Conservation (phyloP, 2,797 vertebrate species). For the Cercopithecus petaurista region DNA sequence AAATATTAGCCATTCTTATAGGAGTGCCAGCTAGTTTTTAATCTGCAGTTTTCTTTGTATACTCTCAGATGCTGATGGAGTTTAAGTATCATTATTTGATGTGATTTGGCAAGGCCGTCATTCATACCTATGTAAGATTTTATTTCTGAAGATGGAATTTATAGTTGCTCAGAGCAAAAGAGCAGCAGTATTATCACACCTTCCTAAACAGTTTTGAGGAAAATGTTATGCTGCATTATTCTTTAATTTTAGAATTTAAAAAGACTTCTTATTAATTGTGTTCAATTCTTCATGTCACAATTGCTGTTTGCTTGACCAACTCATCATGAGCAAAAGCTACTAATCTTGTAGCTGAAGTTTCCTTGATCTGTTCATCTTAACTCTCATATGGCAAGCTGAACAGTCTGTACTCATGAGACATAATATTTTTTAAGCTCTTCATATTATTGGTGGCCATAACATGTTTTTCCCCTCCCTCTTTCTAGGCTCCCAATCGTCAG, state of each 20-base stretch:
- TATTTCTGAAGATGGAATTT: neutral
- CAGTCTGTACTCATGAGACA: neutral
- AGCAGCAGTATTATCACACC: no score
- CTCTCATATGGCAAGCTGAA: neutral
- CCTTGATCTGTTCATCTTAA: neutral
- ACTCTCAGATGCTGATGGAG: neutral
- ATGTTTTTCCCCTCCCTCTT: neutral
- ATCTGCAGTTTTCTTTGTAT: neutral
- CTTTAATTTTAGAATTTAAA: neutral
- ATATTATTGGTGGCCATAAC: accelerated
- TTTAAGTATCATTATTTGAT: neutral
- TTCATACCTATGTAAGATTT: neutral
- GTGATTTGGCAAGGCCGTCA: neutral
- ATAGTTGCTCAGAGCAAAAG: neutral
- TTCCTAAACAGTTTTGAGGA: neutral
- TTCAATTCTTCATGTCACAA: neutral
- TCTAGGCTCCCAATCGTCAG: slow-evolving; percentile 92
- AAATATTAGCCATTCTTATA: neutral
- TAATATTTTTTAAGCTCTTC: neutral
- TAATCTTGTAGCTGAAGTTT: neutral
- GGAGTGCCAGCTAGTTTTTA: neutral
- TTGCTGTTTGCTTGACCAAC: neutral
- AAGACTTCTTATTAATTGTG: neutral
- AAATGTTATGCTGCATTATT: neutral
- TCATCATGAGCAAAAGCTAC: neutral